Evolutionary conservation across 2,113 vertebrate species (phyloP).

Genomic region (Seriola rivoliana): DNA sequence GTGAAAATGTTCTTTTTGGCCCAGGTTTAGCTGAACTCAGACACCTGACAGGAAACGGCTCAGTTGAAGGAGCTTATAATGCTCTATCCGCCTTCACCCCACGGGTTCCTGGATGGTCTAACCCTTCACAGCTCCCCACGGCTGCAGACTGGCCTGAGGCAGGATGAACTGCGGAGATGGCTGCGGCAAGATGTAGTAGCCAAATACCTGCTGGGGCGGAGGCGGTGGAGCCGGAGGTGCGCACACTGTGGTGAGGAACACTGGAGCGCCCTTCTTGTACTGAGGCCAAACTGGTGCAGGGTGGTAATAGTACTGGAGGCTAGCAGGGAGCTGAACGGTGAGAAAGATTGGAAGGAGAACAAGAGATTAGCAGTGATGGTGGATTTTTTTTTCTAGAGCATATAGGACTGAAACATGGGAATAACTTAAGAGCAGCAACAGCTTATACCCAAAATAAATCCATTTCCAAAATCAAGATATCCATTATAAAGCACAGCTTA

Average conservation of each 20-base stretch:
- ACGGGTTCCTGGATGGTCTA: conserved; percentile 20
- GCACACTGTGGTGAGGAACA: conserved; percentile 79
- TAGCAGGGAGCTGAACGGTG: conserved; percentile 65
- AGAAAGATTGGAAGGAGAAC: conserved; percentile 1
- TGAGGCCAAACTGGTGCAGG: conserved; percentile 78
- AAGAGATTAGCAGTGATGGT: conserved; percentile 17
- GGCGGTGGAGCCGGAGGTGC: conserved; percentile 61
- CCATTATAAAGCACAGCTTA: no score
- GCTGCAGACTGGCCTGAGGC: conserved; percentile 79
- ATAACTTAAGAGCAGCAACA: not conserved
- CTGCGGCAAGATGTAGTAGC: conserved; percentile 82
- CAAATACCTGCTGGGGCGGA: conserved; percentile 69
- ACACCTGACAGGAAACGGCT: conserved; percentile 41
- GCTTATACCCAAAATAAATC: not conserved
- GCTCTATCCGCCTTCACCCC: conserved; percentile 13
- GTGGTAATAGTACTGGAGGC: conserved; percentile 80
- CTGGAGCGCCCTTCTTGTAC: conserved; percentile 73
- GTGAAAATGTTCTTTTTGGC: conserved; percentile 36
- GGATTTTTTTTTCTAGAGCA: not conserved
- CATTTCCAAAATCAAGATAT: no score
- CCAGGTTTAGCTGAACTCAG: conserved; percentile 29
- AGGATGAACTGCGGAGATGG: conserved; percentile 82
- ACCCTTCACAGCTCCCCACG: conserved; percentile 75
- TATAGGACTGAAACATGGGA: not conserved
- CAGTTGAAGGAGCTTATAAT: conserved; percentile 44